A percentile compares a stretch with the other conserved stretches of the same genome.
phyloP scores from a whole-genome alignment of 2,113 vertebrate species.

The Camelus bactrianus region DNA sequence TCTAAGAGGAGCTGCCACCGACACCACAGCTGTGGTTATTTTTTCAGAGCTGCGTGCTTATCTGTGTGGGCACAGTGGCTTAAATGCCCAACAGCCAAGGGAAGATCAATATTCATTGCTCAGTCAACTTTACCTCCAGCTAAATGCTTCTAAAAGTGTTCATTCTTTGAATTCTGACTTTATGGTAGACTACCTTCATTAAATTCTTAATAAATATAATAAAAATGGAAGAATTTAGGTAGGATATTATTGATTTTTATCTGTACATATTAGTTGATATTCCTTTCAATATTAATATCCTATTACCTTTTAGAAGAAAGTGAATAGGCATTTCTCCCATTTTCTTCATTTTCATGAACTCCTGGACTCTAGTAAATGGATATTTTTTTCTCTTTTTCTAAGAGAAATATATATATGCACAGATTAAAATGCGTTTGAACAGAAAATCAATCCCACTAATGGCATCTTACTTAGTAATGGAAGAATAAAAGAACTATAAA shows the following conservation, averaged over 20 bases:
- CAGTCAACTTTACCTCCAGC: neutral
- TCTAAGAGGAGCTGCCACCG: neutral
- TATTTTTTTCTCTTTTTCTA: slow-evolving; percentile 59
- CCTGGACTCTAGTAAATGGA: slow-evolving; percentile 3
- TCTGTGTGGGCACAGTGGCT: neutral
- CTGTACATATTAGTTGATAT: neutral
- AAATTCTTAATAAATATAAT: slow-evolving; percentile 38
- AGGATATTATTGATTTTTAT: slow-evolving; percentile 33
- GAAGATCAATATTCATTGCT: neutral
- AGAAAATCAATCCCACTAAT: slow-evolving; percentile 69
- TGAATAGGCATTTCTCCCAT: neutral
- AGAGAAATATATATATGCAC: neutral
- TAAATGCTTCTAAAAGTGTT: neutral
- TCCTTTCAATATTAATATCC: slow-evolving; percentile 13
- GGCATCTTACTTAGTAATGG: slow-evolving; percentile 53
- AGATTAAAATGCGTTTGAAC: slow-evolving; percentile 66
- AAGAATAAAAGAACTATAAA: slow-evolving; percentile 68
- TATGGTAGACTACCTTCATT: neutral
- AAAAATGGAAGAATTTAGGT: neutral
- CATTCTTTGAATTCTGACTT: neutral
- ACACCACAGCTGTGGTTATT: neutral
- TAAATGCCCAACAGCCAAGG: neutral
- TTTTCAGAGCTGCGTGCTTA: neutral
- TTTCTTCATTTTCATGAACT: slow-evolving; percentile 55
- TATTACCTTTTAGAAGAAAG: neutral